Conservation (phyloP, 1,140 invertebrate genomes). For the Nasonia vitripennis region DNA sequence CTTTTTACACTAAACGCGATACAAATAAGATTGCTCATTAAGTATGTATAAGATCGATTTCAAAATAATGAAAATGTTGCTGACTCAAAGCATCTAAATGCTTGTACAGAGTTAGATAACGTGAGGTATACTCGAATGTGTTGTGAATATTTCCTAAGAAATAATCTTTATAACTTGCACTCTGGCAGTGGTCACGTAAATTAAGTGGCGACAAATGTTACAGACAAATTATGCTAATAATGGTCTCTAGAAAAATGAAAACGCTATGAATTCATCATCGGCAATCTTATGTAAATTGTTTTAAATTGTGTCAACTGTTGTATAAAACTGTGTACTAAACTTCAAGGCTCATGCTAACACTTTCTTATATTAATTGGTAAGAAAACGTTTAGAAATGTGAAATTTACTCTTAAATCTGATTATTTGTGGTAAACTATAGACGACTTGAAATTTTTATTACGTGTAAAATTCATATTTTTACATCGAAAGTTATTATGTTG, state of each 20-base stretch:
- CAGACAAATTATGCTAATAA: constrained; percentile 62
- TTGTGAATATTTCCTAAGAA: constrained; percentile 15
- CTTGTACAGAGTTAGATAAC: neutral
- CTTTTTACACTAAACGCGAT: neutral
- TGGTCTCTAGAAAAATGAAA: constrained; percentile 53
- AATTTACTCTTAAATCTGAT: neutral
- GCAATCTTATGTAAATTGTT: constrained; percentile 27
- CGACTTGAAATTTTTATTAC: neutral
- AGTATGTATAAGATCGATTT: neutral
- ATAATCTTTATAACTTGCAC: constrained; percentile 57
- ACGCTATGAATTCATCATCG: neutral
- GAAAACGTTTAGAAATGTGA: constrained; percentile 10
- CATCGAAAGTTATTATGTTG: neutral
- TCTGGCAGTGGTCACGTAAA: constrained; percentile 63
- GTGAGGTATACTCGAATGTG: neutral
- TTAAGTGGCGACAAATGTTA: constrained; percentile 53
- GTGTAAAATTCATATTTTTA: neutral
- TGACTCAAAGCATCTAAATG: neutral
- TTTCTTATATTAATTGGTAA: constrained; percentile 17
- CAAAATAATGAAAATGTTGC: neutral
- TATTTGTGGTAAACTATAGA: no score
- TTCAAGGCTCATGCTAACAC: neutral
- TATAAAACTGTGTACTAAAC: constrained; percentile 43
- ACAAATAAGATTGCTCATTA: neutral
- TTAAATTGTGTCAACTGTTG: constrained; percentile 15